Evolutionary conservation across 1,140 invertebrate genomes (phyloP).

Genomic region (Atta texana): DNA sequence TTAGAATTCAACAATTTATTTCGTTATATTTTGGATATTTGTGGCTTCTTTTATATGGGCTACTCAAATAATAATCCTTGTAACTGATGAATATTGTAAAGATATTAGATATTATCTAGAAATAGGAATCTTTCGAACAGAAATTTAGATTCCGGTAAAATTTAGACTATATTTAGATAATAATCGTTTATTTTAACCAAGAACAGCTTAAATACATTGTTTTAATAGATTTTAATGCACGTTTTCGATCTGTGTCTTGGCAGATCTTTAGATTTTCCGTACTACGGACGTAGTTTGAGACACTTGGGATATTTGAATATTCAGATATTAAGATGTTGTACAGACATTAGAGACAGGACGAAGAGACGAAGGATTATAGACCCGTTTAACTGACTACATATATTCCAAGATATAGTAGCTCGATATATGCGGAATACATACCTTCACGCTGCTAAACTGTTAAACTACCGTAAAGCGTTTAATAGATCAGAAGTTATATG

Average conservation of each 20-base stretch:
- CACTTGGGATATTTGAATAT: constrained; percentile 32
- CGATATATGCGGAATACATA: constrained; percentile 20
- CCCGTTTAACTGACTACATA: constrained; percentile 17
- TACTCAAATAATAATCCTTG: too few relatives aligned
- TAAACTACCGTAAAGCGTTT: constrained; percentile 62
- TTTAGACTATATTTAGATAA: too few relatives aligned
- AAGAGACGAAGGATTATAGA: constrained; percentile 49
- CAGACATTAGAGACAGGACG: constrained; percentile 24
- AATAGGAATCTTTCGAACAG: background rate
- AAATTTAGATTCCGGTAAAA: too few relatives aligned
- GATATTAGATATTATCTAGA: background rate
- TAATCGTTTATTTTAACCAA: too few relatives aligned
- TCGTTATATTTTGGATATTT: too few relatives aligned
- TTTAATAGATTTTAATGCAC: constrained; percentile 1
- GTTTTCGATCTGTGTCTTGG: too few relatives aligned
- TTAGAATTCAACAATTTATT: too few relatives aligned
- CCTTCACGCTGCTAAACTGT: constrained; percentile 27
- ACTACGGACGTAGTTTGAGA: background rate
- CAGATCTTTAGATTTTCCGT: background rate
- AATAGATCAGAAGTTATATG: constrained; percentile 54
- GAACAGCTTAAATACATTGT: background rate
- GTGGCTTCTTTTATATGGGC: too few relatives aligned
- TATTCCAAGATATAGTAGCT: constrained; percentile 21
- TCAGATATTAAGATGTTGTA: constrained; percentile 38
- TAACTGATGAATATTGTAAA: too few relatives aligned